phyloP scores from a whole-genome alignment of 2,113 vertebrate genomes.

The Dascyllus trimaculatus region DNA sequence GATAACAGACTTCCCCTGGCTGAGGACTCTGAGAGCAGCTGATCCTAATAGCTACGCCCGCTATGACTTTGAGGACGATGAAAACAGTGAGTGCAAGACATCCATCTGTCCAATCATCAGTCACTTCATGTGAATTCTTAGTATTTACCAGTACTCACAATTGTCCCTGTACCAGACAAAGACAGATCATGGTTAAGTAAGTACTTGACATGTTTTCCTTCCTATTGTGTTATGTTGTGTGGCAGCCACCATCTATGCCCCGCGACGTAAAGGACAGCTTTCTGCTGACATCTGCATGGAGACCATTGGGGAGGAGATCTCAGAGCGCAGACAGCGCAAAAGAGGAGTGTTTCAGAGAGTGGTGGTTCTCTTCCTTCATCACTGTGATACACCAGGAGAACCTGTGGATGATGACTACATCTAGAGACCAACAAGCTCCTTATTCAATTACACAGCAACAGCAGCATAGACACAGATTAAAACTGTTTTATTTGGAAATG shows the following conservation, averaged over 20 bases:
- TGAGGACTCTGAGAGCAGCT: conserved; percentile 94
- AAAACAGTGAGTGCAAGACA: conserved; percentile 91
- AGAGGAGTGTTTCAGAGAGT: conserved; percentile 94
- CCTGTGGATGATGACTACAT: conserved; percentile 98
- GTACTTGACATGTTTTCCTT: not conserved
- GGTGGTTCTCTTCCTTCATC: conserved; percentile 97
- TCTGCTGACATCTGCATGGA: conserved; percentile 99
- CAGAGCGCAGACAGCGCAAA: conserved; percentile 93
- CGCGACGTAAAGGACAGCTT: conserved; percentile 95
- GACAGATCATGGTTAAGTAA: no score
- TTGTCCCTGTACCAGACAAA: no score
- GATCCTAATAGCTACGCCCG: conserved; percentile 96
- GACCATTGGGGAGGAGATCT: conserved; percentile 98
- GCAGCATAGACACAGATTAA: no score
- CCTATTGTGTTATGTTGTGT: not conserved
- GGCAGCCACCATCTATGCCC: conserved; percentile 96
- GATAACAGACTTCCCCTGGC: conserved; percentile 98
- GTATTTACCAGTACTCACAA: no score
- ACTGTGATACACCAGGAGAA: conserved; percentile 95
- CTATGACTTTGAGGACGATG: conserved; percentile 98
- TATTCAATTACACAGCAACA: not conserved
- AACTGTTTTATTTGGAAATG: no score
- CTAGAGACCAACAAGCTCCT: conserved; percentile 65
- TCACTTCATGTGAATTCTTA: no score
- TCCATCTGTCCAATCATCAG: not conserved